Base-by-base conservation (phyloP, 30 jellyfish, hydroid and myxozoan genomes). In the Chironex yamaguchii region DNA sequence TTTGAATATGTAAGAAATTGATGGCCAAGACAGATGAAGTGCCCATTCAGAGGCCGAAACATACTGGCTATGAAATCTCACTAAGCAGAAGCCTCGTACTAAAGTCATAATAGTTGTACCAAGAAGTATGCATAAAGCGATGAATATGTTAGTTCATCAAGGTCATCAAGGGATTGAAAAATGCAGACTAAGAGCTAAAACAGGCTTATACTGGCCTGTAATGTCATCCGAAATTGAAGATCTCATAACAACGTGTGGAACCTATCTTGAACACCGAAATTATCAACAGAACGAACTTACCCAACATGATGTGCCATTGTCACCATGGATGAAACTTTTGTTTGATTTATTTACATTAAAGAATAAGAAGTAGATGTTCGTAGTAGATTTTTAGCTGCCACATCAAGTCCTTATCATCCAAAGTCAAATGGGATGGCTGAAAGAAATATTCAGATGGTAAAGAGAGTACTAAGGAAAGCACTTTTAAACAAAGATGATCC, bases 151-250 rank as follows among this genome's bases (percentile, higher is more conserved):
- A 50, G 28, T 76, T 52, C 88, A 76, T 76, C 62, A 49, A 50
- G 88, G 83, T 52, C 81, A 76, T 76, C 88, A 49, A 52, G 83
- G 88, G 79, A 62, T 49, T 51, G 64, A 76, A 76, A 49, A 76
- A 49, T 73, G 86, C 86, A 73, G 79, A 73, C 24, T 42, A 49
- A 24, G 83, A 52, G 88, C 88, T 24, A 50, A 78, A 52, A 29
- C 77, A 76, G 88, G 79, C 24, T 50, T 50, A 1, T 49, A 17
- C 79, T 52, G 79, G 54, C 83, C 88, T 1, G 80, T 76, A 6
- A 26, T 76, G 62, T 49, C 77, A 24, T 52, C 79, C 17, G 83
- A 76, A 76, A 50, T 76, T 29, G 80, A 76, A 76, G 81, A 50
- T 13, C 54, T 76, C 12, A 28, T 49, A 11, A 4, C 77, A 34